Percentiles rank a stretch among this genome's conserved stretches.
Evolutionary conservation across 1,140 invertebrate genomes (phyloP).

Genomic region (Battus philenor): DNA sequence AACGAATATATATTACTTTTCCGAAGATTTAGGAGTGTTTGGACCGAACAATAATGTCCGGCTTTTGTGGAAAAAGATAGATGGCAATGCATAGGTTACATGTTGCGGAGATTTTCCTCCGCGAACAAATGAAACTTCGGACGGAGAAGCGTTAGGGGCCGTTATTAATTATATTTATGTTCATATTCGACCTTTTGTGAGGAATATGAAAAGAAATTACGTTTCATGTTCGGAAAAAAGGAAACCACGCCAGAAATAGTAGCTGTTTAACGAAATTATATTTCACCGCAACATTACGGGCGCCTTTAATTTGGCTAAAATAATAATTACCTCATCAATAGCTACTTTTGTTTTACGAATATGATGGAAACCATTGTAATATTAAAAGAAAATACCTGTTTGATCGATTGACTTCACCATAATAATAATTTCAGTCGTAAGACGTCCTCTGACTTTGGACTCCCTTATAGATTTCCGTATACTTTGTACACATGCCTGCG

Average conservation of each 20-base stretch:
- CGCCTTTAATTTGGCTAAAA: no score
- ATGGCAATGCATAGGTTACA: slow-evolving; percentile 73
- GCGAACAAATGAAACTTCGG: slow-evolving; percentile 64
- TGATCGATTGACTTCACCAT: no score
- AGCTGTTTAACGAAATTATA: no score
- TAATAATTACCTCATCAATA: no score
- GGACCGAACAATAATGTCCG: slow-evolving; percentile 77
- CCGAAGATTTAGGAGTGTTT: slow-evolving; percentile 76
- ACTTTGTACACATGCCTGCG: no score
- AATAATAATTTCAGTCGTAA: no score
- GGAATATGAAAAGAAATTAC: slow-evolving; percentile 32
- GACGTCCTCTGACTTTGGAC: no score
- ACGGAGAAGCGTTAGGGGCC: slow-evolving; percentile 28
- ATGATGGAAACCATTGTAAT: no score
- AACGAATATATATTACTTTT: slow-evolving; percentile 77
- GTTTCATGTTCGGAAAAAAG: slow-evolving; percentile 16
- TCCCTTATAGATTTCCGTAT: no score
- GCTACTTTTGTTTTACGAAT: no score
- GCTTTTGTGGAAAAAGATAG: slow-evolving; percentile 77
- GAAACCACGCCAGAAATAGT: background rate
- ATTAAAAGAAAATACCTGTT: no score
- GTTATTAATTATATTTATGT: slow-evolving; percentile 72
- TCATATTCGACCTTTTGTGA: slow-evolving; percentile 39
- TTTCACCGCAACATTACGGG: no score
- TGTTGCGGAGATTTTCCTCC: slow-evolving; percentile 66